Base-by-base conservation (phyloP, 2,113 vertebrate species). In the Grantiella picta region DNA sequence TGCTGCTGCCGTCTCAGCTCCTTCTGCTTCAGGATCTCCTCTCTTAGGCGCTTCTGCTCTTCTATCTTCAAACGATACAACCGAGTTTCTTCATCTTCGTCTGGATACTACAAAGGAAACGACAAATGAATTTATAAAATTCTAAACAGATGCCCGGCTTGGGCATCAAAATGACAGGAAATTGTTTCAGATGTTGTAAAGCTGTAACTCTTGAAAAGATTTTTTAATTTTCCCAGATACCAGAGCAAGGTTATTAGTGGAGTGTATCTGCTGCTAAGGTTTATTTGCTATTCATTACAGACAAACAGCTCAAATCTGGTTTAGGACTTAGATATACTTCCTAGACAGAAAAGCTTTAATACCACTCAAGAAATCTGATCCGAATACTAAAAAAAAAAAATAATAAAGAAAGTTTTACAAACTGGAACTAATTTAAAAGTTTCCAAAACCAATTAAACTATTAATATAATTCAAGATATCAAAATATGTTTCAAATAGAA, bases 11-110 rank as follows among this genome's bases (percentile, higher is more conserved):
- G 98, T 24, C 99, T 98, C 77, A 99, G 87, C 97, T 99, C 99
- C 97, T 99, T 99, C 63, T 98, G 98, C 82, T 97, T 99, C 79
- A 99, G 97, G 80, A 99, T 99, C 97, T 99, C 99, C 92, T 99
- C 99, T 53, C 99, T 97, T 12, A 99, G 97, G 24, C 99, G 98
- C 89, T 99, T 99, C 97, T 99, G 99, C 85, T 99, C 99, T 78
- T 99, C 99, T 14, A 99, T 99, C 98, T 99, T 99, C 87, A 99
- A 89, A 57, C 99, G 98, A 81, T 99, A 99, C 77, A 99, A 96
- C 63, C 99, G 96, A 0, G 99, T 99, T 94, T 99, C 99, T 79
- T 99, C 99, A 19, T 99, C 99, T 92, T 99, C 99, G 0, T 99
- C 98, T 2, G 98, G 98, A 42, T 99, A 98, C 99, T 99, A 70